Base-by-base conservation (phyloP, 2,113 vertebrate species). In the Daubentonia madagascariensis region DNA sequence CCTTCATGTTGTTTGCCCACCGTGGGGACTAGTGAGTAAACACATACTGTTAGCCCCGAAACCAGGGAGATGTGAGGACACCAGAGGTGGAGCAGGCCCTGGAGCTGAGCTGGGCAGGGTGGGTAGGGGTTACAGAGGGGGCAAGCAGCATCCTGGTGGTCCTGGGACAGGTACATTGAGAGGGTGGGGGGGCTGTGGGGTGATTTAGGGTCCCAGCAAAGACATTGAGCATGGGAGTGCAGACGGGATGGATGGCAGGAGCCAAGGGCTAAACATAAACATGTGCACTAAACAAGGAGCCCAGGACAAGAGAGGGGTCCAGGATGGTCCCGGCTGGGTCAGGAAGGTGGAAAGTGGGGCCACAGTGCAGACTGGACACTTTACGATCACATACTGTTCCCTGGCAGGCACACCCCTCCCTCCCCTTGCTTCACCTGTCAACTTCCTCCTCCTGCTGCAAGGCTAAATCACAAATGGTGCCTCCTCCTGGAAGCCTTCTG, bases 21-120 rank as follows among this genome's bases (percentile, higher is more conserved):
- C 1, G 0, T 32, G 16, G 40, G 40, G 17, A 52, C 5, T n/a
- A 85, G 87, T 18, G 18, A 25, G 65, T 30, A 16, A 45, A 37
- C 37, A 18, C 2, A 37, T 0, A 0, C 57, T 0, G 0, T 48
- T 28, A 22, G 68, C 50, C 37, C 78, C 6, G 0, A 2, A 48
- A 32, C 78, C 76, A 8, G 68, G 50, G 50, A 83, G 61, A n/a
- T 13, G 35, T 8, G 75, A 87, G 45, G 52, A 30, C 43, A 40
- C 18, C n/a, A 7, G 37, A 40, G 63, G 8, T 25, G 43, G 45
- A 43, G 28, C 3, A 16, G 63, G 30, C 18, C 9, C 54, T 8
- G 2, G 28, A 13, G 37, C 54, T 28, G 54, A 37, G n/a, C 68
- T 52, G 16, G 25, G 37, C 4, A 4, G 75, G 7, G 12, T 32